Evolutionary conservation across 2,113 vertebrate species (phyloP).

Genomic region (Coreoperca whiteheadi): DNA sequence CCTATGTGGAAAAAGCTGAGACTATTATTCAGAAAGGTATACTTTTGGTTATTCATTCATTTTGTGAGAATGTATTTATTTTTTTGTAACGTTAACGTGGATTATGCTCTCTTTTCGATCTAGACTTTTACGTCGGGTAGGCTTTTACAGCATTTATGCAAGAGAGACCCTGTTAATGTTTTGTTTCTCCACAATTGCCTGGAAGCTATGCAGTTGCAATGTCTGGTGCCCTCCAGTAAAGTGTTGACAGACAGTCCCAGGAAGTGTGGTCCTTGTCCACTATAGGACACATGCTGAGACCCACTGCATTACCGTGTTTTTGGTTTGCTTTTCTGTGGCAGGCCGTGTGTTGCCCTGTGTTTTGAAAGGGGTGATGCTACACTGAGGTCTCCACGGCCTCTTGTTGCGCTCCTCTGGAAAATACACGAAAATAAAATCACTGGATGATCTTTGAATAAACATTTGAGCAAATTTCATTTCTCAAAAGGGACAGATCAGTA

Average conservation of each 20-base stretch:
- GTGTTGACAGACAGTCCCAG: background rate
- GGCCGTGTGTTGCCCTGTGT: slow-evolving; percentile 2
- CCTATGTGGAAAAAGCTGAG: background rate
- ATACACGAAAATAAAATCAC: background rate
- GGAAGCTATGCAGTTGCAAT: background rate
- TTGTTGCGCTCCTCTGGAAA: slow-evolving; percentile 56
- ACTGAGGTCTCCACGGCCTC: slow-evolving; percentile 69
- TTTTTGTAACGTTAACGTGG: background rate
- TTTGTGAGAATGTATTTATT: background rate
- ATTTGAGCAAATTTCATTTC: background rate
- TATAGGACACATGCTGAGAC: background rate
- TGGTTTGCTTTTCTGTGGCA: background rate
- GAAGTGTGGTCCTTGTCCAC: background rate
- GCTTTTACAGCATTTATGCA: background rate
- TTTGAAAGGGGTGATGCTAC: slow-evolving; percentile 4
- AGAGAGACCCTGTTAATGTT: background rate
- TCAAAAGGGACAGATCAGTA: background rate
- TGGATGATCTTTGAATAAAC: background rate
- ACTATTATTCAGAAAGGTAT: background rate
- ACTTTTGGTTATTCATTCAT: background rate
- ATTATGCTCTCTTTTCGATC: background rate
- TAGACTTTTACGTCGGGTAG: too few relatives aligned
- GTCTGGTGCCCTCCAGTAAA: background rate
- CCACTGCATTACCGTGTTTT: slow-evolving; percentile 54
- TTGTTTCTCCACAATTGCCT: background rate